phyloP scores from a whole-genome alignment of 2,113 vertebrate species.

The Charina bottae region DNA sequence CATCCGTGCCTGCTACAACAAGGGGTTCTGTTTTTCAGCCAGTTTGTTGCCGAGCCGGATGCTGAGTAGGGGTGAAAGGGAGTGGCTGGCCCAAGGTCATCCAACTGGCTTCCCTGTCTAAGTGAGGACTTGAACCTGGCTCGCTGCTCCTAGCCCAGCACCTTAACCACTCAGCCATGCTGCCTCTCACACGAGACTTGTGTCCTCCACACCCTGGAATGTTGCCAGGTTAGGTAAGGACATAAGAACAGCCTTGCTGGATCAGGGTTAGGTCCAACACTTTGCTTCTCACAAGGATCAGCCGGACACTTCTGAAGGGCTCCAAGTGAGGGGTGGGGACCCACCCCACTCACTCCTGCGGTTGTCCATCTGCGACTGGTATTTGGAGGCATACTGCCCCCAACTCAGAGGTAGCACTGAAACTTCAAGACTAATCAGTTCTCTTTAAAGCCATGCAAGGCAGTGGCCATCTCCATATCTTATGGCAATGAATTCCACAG shows the following conservation, averaged over 20 bases:
- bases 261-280: too few species aligned
- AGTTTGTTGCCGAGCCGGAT: not conserved
- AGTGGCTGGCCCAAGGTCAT: not conserved
- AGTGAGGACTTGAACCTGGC: not conserved
- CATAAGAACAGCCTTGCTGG: not conserved
- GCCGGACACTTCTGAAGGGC: not conserved
- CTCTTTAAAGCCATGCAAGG: not conserved
- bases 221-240: not conserved
- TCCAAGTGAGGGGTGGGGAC: not conserved
- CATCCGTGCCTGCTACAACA: not conserved
- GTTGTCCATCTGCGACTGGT: not conserved
- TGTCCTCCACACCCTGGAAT: not conserved
- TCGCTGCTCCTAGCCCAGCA: not conserved
- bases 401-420: not conserved
- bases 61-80: not conserved
- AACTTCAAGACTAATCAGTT: not conserved
- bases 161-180: not conserved
- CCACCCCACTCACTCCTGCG: not conserved
- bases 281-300: not conserved
- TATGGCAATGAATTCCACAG: not conserved
- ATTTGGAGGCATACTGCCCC: not conserved
- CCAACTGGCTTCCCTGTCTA: not conserved
- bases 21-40: not conserved
- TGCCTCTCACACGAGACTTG: not conserved
- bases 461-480: not conserved